Percentiles rank a stretch among this genome's conserved stretches.
These are phyloP conservation scores for Drosophila nikananu DNA, from an alignment of 1,140 invertebrate genomes.

Conservation along the genomic window DNA sequence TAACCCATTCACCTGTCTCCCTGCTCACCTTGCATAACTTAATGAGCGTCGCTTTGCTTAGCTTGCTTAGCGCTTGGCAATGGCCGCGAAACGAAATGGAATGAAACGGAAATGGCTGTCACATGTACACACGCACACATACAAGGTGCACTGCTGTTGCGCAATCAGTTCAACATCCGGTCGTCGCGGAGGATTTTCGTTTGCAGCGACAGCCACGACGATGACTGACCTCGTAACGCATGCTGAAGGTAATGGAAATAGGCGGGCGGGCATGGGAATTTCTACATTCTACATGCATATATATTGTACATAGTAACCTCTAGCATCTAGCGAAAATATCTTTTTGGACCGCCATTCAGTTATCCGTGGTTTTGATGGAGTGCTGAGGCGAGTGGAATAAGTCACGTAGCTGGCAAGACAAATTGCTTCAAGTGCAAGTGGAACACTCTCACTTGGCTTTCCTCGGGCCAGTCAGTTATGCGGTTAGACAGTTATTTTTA, in stretches of 20 bases:
- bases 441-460: conserved; percentile 47
- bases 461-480: conserved; percentile 50
- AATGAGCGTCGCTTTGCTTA: conserved; percentile 53
- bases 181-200: conserved; percentile 45
- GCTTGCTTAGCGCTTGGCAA: conserved; percentile 24
- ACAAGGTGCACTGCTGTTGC: conserved; percentile 53
- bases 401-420: conserved; percentile 77
- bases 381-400: conserved; percentile 52
- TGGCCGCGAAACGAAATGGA: conserved; percentile 40
- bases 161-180: conserved; percentile 71
- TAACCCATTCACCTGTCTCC: background rate
- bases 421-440: conserved; percentile 72
- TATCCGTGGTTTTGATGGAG: conserved; percentile 45
- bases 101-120: conserved; percentile 59
- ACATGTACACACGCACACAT: conserved; percentile 3
- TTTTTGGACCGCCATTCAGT: conserved; percentile 6
- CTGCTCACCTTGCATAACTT: conserved; percentile 63
- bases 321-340: conserved; percentile 43
- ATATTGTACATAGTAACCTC: background rate
- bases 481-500: conserved; percentile 76
- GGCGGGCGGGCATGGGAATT: conserved; percentile 21
- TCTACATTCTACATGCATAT: background rate
- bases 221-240: conserved; percentile 68
- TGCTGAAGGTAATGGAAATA: conserved; percentile 60
- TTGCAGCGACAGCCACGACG: conserved; percentile 19